Conservation (phyloP, 1,140 invertebrate species). For the Tribolium castaneum region DNA sequence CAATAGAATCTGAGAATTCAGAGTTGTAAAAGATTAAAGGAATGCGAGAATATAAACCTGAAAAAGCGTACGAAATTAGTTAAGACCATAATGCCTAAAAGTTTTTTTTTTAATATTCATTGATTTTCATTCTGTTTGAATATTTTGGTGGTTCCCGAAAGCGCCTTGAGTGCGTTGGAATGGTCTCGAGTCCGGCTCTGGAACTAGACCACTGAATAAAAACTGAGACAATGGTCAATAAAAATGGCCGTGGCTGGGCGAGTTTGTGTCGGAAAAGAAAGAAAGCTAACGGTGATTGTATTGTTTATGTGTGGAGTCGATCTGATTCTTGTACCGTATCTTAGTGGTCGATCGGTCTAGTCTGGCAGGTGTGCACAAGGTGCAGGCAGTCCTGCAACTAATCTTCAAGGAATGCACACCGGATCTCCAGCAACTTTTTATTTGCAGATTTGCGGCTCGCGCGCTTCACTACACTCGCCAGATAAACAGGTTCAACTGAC, state of each 20-base stretch:
- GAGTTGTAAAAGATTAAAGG: too few relatives aligned
- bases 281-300: conserved; percentile 25
- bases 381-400: conserved; percentile 28
- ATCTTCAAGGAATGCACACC: conserved; percentile 41
- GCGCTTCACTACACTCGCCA: not conserved
- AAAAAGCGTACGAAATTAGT: too few relatives aligned
- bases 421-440: conserved; percentile 16
- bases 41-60: too few relatives aligned
- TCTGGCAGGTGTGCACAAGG: conserved; percentile 37
- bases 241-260: conserved; percentile 4
- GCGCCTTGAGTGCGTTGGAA: not conserved
- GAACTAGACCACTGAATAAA: conserved; percentile 19
- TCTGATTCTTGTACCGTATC: conserved; percentile 42
- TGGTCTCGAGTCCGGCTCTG: not conserved
- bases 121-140: too few relatives aligned
- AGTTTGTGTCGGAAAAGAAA: conserved; percentile 4
- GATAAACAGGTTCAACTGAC: conserved; percentile 30
- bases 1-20: too few relatives aligned
- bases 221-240: conserved; percentile 30
- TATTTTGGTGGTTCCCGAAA: not conserved
- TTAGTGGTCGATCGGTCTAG: conserved; percentile 39
- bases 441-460: conserved; percentile 26
- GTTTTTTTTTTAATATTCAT: too few relatives aligned
- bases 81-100: too few relatives aligned
- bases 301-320: conserved; percentile 20